Evolutionary conservation across 2,113 vertebrate species (phyloP).

Genomic region (Mirza zaza): DNA sequence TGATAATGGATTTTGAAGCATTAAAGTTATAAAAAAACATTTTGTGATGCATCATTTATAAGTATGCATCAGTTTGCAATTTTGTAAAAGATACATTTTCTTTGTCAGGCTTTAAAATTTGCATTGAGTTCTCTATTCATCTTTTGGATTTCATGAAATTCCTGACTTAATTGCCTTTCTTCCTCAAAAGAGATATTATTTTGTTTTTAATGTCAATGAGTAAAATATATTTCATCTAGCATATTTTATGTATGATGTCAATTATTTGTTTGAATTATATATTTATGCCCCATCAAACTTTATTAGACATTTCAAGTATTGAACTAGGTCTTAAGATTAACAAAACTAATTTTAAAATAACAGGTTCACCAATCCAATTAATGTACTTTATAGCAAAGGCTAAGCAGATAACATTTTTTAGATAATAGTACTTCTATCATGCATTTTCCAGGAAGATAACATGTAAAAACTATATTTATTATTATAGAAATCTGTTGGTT

Average conservation of each 20-base stretch:
- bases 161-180: constrained; percentile 25
- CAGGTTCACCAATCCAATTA: background rate
- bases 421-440: constrained; percentile 28
- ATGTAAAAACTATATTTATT: constrained; percentile 15
- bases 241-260: constrained; percentile 3
- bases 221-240: constrained; percentile 25
- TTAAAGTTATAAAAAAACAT: constrained; percentile 50
- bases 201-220: constrained; percentile 45
- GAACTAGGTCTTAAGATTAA: constrained; percentile 54
- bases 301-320: constrained; percentile 4
- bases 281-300: constrained; percentile 32
- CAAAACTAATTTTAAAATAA: constrained; percentile 37
- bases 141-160: constrained; percentile 56
- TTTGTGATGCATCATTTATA: constrained; percentile 36
- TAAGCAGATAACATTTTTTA: background rate
- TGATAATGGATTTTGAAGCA: constrained; percentile 42
- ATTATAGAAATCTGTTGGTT: constrained; percentile 7
- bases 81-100: constrained; percentile 49
- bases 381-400: background rate
- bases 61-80: background rate
- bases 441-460: background rate
- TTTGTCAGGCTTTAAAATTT: constrained; percentile 46
- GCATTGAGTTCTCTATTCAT: constrained; percentile 36
- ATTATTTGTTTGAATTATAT: constrained; percentile 19
- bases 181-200: constrained; percentile 15